Evolutionary conservation across 2,888 invertebrate species (phyloP), one percentile per base, ranked within the genome.

Genomic region (Ophonus ardosiacus): DNA sequence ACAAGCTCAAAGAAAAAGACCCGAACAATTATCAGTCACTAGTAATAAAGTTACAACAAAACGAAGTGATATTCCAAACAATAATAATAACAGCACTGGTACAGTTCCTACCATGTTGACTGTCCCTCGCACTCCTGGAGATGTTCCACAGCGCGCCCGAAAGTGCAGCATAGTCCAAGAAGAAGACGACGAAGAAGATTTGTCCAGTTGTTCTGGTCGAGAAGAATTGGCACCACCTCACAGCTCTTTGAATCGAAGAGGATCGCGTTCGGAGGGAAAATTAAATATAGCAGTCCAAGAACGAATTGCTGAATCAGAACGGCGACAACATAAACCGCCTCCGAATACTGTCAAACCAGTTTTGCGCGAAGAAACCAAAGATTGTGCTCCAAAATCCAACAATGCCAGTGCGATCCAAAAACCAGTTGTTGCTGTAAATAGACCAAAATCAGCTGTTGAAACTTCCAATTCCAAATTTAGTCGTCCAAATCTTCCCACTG

Each of bases 131-230:
- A 95, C 95, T 40, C 95, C 95, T 31, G 95, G 94, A 88, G 95
- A 95, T 88, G 92, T 94, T 86, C 94, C 94, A 74, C 94, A 94
- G 93, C 93, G 97, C 79, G 94, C 95, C 24, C 94, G 97, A 79
- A 98, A 98, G 90, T 98, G 97, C 92, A 97, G 97, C 89, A 97
- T 98, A 88, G 98, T 98, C 21, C 96, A 97, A 88, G 97, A 97
- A 90, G 98, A 98, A 90, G 98, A 98, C 88, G 98, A 97, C 89
- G 96, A 97, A 89, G 98, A 98, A 89, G 97, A 96, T 88, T 93
- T 92, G 86, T 90, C 93, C 61, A 90, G 93, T 87, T 93, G 93
- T 87, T 92, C 93, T 7, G 93, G 93, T 18, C 92, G 93, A 8
- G 94, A 94, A 88, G 94, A 93, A 87, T 92, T 91, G 86, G 90